These are phyloP conservation scores for Drosophila koepferae DNA, from an alignment of 2,888 invertebrate species.

Conservation along the genomic window DNA sequence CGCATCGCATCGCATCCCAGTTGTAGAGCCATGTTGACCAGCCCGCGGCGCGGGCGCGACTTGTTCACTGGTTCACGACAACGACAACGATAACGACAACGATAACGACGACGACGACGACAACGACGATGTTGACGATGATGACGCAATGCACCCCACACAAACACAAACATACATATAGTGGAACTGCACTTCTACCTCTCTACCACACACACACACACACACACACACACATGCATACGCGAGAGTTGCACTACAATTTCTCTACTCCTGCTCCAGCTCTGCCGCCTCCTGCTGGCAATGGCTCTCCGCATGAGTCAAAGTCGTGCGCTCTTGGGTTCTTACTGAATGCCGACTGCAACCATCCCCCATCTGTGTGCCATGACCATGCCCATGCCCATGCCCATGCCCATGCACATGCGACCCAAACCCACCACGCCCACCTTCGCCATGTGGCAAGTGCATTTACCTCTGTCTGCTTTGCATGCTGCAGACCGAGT, in stretches of 20 bases:
- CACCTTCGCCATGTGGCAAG: slow-evolving; percentile 32
- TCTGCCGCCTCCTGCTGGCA: neutral
- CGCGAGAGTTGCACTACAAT: slow-evolving; percentile 27
- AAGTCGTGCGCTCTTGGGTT: slow-evolving; percentile 58
- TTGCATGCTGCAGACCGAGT: slow-evolving; percentile 9
- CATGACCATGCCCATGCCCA: neutral
- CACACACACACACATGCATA: slow-evolving; percentile 18
- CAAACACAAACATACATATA: slow-evolving; percentile 11
- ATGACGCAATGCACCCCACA: slow-evolving; percentile 65
- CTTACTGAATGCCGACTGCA: slow-evolving; percentile 63
- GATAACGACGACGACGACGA: slow-evolving; percentile 21
- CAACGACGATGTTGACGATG: slow-evolving; percentile 45
- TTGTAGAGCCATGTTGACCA: slow-evolving; percentile 49
- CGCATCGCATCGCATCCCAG: slow-evolving; percentile 28
- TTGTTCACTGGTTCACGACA: slow-evolving; percentile 53
- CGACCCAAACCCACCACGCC: neutral
- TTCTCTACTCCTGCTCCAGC: neutral
- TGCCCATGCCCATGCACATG: neutral
- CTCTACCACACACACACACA: neutral
- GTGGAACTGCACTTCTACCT: slow-evolving; percentile 42
- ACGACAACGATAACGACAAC: slow-evolving; percentile 13
- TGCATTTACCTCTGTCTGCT: slow-evolving; percentile 72
- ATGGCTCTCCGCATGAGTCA: slow-evolving; percentile 35
- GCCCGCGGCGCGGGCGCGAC: slow-evolving; percentile 57
- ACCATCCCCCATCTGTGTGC: neutral